Evolutionary conservation across 2,113 vertebrate genomes (phyloP).

Genomic region (Cygnus buccinator): DNA sequence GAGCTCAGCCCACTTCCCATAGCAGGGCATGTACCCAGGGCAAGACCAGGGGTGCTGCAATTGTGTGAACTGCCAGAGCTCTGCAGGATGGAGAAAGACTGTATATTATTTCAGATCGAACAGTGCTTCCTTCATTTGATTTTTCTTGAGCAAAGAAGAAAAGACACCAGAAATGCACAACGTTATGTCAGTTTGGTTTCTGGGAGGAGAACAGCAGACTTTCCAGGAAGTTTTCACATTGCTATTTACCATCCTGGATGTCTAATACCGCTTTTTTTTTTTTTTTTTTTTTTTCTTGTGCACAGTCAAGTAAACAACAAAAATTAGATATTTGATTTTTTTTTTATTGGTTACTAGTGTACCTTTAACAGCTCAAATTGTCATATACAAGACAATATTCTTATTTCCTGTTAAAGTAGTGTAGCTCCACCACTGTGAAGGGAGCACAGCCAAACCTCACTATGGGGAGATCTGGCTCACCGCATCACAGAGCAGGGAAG

Average conservation of each 20-base stretch:
- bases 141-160: not conserved
- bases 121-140: not conserved
- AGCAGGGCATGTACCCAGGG: too few species aligned
- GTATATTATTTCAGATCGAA: not conserved
- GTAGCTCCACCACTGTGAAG: not conserved
- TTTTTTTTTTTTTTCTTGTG: not conserved
- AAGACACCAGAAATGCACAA: not conserved
- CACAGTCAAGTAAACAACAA: not conserved
- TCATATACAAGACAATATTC: not conserved
- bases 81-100: not conserved
- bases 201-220: not conserved
- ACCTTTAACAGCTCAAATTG: not conserved
- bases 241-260: not conserved
- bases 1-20: not conserved
- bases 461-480: not conserved
- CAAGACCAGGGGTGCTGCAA: not conserved
- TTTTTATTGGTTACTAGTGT: not conserved
- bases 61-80: not conserved
- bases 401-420: not conserved
- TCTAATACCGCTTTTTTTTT: not conserved
- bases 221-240: not conserved
- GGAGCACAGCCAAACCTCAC: not conserved
- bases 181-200: not conserved
- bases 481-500: rapidly evolving
- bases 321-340: not conserved